Evolutionary conservation across 2,113 vertebrate genomes (phyloP), one percentile per base, ranked within the genome.

Genomic region (Aptenodytes patagonicus): DNA sequence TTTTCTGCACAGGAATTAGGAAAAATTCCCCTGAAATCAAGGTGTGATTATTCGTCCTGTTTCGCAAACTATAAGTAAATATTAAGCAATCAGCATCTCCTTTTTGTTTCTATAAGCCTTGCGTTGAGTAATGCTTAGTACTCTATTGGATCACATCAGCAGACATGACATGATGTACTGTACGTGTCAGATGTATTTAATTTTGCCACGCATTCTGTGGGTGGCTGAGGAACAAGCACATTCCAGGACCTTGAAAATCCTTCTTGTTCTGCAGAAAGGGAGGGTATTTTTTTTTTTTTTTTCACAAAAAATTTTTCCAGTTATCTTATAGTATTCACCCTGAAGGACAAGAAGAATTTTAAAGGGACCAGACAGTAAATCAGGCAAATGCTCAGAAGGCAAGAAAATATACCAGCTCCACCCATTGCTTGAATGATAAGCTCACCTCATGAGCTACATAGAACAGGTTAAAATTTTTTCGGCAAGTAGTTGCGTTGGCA

Each of bases 121-220:
- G 24, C 12, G 16, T 70, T 95, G 92, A 92, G 71, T 60, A 96
- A 97, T 80, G 44, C 82, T 83, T 62, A 73, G 49, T 42, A 55
- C 54, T 86, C 22, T 49, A 22, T 57, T 88, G 66, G 84, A 86
- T 94, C 89, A 73, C 42, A 62, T 73, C 66, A 93, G n/a, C 66
- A 87, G 89, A 62, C 40, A 54, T 76, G 91, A 94, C 89, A 93
- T 40, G 84, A 68, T 90, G 82, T 94, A 85, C 84, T 83, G 62
- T 90, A 83, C 46, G 5, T 91, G 66, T 85, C 75, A 96, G 80
- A 94, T 91, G 75, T 58, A 80, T 88, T 96, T 80, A 90, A 93
- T 94, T 95, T 95, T 93, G 80, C 86, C 84, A 91, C 6, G 2
- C 72, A 76, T 96, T 94, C 87, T 62, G 97, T 95, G 91, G 91